Conservation (phyloP, 2,797 vertebrate genomes). For the Tenualosa thibaudeaui region DNA sequence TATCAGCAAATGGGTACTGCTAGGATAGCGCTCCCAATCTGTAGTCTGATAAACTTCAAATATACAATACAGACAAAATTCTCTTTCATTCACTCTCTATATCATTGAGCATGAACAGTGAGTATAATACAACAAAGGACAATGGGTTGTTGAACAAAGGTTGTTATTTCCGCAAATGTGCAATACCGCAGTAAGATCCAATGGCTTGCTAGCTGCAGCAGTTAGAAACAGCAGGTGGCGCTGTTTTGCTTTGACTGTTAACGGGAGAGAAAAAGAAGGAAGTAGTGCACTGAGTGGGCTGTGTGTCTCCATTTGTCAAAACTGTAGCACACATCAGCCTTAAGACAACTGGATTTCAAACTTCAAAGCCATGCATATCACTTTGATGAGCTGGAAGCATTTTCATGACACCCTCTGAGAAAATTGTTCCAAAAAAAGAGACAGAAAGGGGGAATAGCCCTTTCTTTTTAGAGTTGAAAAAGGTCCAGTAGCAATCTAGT, state of each 20-base stretch:
- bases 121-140: background rate
- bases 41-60: background rate
- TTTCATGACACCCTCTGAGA: conserved; percentile 60
- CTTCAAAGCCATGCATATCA: conserved; percentile 78
- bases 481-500: conserved; percentile 62
- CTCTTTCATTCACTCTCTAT: background rate
- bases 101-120: background rate
- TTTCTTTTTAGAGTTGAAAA: conserved; percentile 68
- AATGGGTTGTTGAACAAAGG: background rate
- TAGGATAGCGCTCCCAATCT: too few relatives aligned
- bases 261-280: background rate
- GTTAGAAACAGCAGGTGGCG: conserved; percentile 74
- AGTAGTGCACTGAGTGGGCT: background rate
- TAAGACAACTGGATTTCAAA: conserved; percentile 74
- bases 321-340: conserved; percentile 41
- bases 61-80: background rate
- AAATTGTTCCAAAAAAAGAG: conserved; percentile 48
- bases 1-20: background rate
- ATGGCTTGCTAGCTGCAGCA: conserved; percentile 24
- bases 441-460: conserved; percentile 39
- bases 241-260: background rate
- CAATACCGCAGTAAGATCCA: conserved; percentile 27
- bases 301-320: conserved; percentile 35
- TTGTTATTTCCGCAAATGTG: background rate
- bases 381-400: conserved; percentile 71